Evolutionary conservation across 92 coral and sea anemone species (phyloP), one percentile per base, ranked within the genome.

Genomic region (Nematostella vectensis): DNA sequence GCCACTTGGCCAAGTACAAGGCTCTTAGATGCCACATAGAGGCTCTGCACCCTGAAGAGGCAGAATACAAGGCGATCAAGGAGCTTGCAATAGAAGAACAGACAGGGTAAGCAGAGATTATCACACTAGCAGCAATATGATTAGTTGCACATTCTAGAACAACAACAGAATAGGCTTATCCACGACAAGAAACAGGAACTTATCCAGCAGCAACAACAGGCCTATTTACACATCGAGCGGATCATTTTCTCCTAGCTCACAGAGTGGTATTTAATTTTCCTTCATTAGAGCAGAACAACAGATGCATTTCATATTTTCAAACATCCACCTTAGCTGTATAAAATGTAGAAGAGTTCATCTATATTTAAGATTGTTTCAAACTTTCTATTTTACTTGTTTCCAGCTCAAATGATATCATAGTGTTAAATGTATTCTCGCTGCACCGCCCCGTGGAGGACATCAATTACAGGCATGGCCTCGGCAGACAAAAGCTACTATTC

Each of bases 401-500:
- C 65, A 82, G 87, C 18, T 39, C 77, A 1, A 58, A 76, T 1
- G 68, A 68, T 20, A 79, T 88, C 61, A 57, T 55, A 26, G 68
- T 88, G 3, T 74, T 80, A 54, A 91, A 91, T 49, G 70, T 91
- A 31, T 91, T 77, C 63, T 62, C 85, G 2, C 65, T 87, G 2
- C 67, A 76, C 49, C 98, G 98, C 2, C 89, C 98, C 9, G 81
- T 81, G 27, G 98, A 91, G 49, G 83, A 80, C 20, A 70, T 61
- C 21, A 73, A 68, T 42, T 91, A 81, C 31, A 39, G 81, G 6
- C 77, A 65, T 38, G 68, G 74, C 31, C 61, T 85, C 65, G 78
- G 71, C 63, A 79, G 85, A 58, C 71, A 81, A 30, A 74, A 47
- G 22, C 85, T 78, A 25, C 88, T 91, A 25, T 85, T 81, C 29